These are phyloP conservation scores for Falco rusticolus DNA, from an alignment of 2,797 vertebrate genomes.

Conservation along the genomic window DNA sequence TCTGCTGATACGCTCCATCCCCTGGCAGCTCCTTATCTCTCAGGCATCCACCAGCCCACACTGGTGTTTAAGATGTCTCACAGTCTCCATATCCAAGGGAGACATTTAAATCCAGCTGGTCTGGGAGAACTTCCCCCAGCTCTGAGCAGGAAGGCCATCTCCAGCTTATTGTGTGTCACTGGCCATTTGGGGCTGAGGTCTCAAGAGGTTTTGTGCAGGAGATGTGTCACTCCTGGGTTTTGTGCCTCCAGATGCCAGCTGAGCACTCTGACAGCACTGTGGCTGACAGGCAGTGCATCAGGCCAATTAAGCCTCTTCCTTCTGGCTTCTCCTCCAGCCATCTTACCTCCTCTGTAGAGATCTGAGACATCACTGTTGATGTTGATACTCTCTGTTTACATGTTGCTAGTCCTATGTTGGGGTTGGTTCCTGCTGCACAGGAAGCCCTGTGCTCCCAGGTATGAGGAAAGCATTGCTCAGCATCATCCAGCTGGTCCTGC, in stretches of 20 bases:
- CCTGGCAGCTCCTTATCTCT: background rate
- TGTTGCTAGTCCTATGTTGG: accelerated
- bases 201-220: background rate
- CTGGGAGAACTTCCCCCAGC: background rate
- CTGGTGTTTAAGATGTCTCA: background rate
- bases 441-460: background rate
- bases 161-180: background rate
- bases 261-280: background rate
- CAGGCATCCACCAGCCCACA: background rate
- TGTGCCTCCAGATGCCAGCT: accelerated
- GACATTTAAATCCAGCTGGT: background rate
- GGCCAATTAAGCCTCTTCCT: background rate
- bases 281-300: background rate
- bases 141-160: background rate
- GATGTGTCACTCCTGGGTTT: background rate
- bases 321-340: background rate
- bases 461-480: background rate
- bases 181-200: background rate
- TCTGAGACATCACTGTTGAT: background rate
- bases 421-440: background rate
- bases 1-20: background rate
- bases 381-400: background rate
- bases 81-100: background rate
- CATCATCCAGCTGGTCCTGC: background rate
- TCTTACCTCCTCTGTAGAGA: accelerated